A percentile compares a stretch with the other conserved stretches of the same genome.
phyloP scores from a whole-genome alignment of 2,797 vertebrate genomes.

The Nyctalus aviator region DNA sequence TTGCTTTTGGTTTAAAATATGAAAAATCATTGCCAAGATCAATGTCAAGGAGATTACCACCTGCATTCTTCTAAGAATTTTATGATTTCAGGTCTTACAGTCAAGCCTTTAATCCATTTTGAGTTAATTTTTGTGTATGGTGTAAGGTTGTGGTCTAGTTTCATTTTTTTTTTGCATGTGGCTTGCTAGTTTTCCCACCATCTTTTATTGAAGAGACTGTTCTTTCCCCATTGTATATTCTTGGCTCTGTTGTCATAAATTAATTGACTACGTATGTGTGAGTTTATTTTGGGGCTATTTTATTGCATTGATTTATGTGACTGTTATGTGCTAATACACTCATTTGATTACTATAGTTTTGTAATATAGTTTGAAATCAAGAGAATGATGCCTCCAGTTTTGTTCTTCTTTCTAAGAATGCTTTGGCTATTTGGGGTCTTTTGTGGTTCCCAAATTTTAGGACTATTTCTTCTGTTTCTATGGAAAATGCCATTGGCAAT shows the following conservation, averaged over 20 bases:
- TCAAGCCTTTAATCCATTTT: no score
- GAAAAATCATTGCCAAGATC: not conserved
- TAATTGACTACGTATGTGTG: not conserved
- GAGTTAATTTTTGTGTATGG: no score
- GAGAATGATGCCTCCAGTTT: not conserved
- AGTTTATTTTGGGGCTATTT: not conserved
- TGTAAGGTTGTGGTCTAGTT: no score
- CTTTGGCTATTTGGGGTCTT: not conserved
- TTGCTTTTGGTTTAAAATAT: conserved; percentile 24
- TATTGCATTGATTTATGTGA: not conserved
- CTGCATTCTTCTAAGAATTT: not conserved
- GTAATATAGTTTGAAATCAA: not conserved
- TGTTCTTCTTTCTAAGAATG: conserved; percentile 37
- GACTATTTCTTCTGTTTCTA: not conserved
- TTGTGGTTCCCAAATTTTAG: not conserved
- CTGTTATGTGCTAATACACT: not conserved
- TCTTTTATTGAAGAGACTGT: not conserved
- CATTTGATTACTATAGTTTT: not conserved
- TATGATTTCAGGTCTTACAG: no score
- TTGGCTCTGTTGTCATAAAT: not conserved
- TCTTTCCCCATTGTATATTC: not conserved
- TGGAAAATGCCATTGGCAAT: not conserved
- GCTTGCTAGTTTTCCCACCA: not conserved
- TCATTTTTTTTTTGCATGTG: no score
- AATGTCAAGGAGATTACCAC: not conserved